phyloP scores from a whole-genome alignment of 2,113 vertebrate species.

The Ochotona princeps region DNA sequence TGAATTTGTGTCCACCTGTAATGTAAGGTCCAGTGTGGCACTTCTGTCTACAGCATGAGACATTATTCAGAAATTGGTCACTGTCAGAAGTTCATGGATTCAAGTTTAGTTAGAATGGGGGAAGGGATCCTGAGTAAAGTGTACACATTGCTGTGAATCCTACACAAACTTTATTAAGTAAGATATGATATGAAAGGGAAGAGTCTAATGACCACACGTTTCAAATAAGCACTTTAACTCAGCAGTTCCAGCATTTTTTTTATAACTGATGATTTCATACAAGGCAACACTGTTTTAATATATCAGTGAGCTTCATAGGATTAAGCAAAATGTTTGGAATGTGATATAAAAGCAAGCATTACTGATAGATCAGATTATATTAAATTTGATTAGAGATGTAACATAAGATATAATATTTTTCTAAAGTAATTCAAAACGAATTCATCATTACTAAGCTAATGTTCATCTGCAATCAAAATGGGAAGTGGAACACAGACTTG shows the following conservation, averaged over 20 bases:
- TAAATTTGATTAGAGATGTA: conserved; percentile 25
- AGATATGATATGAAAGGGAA: conserved; percentile 80
- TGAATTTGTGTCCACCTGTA: not conserved
- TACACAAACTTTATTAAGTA: conserved; percentile 82
- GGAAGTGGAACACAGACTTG: not conserved
- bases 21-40: not conserved
- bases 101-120: conserved; percentile 40
- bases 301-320: not conserved
- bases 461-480: conserved; percentile 31
- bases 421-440: conserved; percentile 60
- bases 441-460: conserved; percentile 46
- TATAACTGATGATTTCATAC: conserved; percentile 2
- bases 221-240: conserved; percentile 82
- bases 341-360: conserved; percentile 50
- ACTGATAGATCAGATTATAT: conserved; percentile 28
- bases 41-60: not conserved
- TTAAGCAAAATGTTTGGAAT: conserved; percentile 12
- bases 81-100: conserved; percentile 70
- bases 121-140: conserved; percentile 46
- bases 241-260: conserved; percentile 76
- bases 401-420: conserved; percentile 13
- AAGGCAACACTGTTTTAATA: not conserved
- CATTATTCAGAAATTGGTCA: conserved; percentile 60
- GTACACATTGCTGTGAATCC: conserved; percentile 78
- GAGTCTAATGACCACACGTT: conserved; percentile 67